phyloP scores from a whole-genome alignment of 2,888 invertebrate genomes.

The Fissipunctia ypsillon region DNA sequence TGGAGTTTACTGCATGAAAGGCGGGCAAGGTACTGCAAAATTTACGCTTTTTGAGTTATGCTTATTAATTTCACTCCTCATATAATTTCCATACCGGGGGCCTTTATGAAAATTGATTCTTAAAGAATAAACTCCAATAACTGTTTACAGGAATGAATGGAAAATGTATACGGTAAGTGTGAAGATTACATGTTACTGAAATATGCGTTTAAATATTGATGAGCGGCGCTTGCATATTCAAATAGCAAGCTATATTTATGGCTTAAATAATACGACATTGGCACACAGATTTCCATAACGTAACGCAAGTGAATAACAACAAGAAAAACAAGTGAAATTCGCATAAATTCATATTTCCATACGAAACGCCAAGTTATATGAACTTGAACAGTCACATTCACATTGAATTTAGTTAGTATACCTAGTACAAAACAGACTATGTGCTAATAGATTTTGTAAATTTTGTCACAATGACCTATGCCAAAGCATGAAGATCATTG shows the following conservation, averaged over 20 bases:
- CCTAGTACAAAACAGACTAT: not conserved
- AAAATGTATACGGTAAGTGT: not conserved
- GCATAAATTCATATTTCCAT: conserved; percentile 33
- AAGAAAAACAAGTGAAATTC: conserved; percentile 33
- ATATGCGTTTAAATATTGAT: conserved; percentile 40
- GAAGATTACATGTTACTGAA: not conserved
- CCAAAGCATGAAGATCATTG: conserved; percentile 2
- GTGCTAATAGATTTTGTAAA: conserved; percentile 4
- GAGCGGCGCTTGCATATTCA: conserved; percentile 24
- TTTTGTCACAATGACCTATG: conserved; percentile 13
- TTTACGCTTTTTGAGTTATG: no score
- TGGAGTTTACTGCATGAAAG: no score
- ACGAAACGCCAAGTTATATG: conserved; percentile 8
- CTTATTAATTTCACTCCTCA: no score
- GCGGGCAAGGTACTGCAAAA: no score
- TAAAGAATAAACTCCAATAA: no score
- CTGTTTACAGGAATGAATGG: not conserved
- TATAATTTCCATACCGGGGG: no score
- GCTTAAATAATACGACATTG: conserved; percentile 31
- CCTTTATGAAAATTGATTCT: no score
- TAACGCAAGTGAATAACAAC: conserved; percentile 32
- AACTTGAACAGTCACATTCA: conserved; percentile 28
- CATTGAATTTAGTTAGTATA: conserved; percentile 3
- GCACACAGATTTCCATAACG: conserved; percentile 36
- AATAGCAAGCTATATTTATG: conserved; percentile 19